Base-by-base conservation (phyloP, 2,888 invertebrate genomes). In the Altica lythri region DNA sequence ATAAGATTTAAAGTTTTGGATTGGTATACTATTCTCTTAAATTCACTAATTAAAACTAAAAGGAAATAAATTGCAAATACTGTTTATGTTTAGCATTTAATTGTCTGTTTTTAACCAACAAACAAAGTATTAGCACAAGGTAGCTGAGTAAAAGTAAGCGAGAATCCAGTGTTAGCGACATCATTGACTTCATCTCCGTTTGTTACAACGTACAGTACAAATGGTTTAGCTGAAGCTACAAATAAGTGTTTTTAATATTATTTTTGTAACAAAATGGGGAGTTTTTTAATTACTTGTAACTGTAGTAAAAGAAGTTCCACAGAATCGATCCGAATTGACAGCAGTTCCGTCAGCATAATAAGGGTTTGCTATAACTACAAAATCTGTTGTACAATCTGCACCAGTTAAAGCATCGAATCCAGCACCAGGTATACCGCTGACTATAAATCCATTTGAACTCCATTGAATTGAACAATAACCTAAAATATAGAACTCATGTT, bases 381-480 rank as follows among this genome's bases (percentile, higher is more conserved):
- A 91, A 76, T 90, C 90, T 0, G 84, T 85, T 30, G 79, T 81
- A 66, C 91, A 91, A 1, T 75, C 77, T 2, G 75, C 79, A 34
- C 83, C 85, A 67, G 79, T 82, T 16, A 82, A 76, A 29, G 54
- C 50, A 14, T 53, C 0, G 84, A 78, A 1, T 0, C 83, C 81
- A 1, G 79, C 81, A 0, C 77, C 66, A 0, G 86, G 85, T 13
- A 84, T 84, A 34, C 86, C 75, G 61, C 78, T 84, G 0, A 75
- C 59, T 67, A 85, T 83, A 29, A 86, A 85, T 46, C 69, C 52
- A 1, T 60, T 55, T 63, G 79, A 77, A 13, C 74, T 78, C 81
- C 90, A 91, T 61, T 83, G 83, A 55, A 91, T 90, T 16, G 81
- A 79, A 70, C 92, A 92, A 71, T 80, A 86, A 9, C 88, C 89